A percentile compares a stretch with the other conserved stretches of the same genome.
phyloP scores from a whole-genome alignment of 2,797 vertebrate species.

The Poecile montanus region DNA sequence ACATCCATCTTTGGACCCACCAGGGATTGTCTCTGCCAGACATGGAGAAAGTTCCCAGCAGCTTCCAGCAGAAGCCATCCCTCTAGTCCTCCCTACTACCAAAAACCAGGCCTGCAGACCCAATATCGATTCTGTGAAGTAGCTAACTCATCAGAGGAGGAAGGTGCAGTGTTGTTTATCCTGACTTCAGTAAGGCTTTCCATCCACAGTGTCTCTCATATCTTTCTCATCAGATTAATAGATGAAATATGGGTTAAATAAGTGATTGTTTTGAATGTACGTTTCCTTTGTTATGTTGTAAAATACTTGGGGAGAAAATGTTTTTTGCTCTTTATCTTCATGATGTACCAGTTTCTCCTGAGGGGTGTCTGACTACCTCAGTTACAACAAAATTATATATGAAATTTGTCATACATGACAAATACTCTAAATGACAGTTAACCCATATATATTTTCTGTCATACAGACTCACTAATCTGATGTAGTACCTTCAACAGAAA shows the following conservation, averaged over 20 bases:
- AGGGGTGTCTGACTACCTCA: neutral
- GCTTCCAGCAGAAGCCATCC: neutral
- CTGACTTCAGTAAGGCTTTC: neutral
- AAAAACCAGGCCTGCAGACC: neutral
- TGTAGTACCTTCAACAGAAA: neutral
- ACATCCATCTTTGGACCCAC: no score
- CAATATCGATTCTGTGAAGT: neutral
- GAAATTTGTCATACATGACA: neutral
- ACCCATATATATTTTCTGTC: neutral
- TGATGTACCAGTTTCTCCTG: neutral
- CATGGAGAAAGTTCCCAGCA: neutral
- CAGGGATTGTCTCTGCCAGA: neutral
- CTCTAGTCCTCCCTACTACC: rapidly evolving
- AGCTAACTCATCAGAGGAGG: neutral
- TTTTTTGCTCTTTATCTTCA: neutral
- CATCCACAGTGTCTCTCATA: neutral
- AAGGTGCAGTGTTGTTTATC: neutral
- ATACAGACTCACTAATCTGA: neutral
- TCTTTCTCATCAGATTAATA: neutral
- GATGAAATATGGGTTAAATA: neutral
- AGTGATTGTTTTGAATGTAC: neutral
- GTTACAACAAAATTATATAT: neutral
- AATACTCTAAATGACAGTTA: neutral
- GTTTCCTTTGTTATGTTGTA: neutral
- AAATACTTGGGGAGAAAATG: neutral